Base-by-base conservation (phyloP, 2,888 invertebrate genomes). In the Bibio marci region DNA sequence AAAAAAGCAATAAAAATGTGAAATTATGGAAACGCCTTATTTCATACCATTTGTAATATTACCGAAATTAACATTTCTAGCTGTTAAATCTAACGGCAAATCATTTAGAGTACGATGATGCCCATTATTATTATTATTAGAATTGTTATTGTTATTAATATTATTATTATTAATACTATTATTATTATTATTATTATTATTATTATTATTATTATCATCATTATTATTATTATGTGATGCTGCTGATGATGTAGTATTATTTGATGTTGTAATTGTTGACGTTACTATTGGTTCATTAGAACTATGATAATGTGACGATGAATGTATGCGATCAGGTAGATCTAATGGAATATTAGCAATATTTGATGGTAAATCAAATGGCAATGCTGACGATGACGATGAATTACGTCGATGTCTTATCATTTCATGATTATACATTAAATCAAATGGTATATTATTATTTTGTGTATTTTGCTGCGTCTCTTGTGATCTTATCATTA, bases 351-450 rank as follows among this genome's bases (percentile, higher is more conserved):
- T 39, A 22, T 22, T 22, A 4, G 22, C 4, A 14, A 30, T 30
- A 30, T 4, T 30, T n/a, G 30, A 30, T 8, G 43, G 43, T 32
- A 44, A 39, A 42, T 44, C 44, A 13, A 44, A 35, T 19, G 43
- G 44, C 12, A 44, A 37, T 28, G 19, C 30, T 30, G 15, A 4
- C 8, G 4, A 35, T 31, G 39, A 30, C n/a, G 41, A 39, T 11
- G 38, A 30, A 30, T 30, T 36, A 11, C 39, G 33, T 18, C 17
- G n/a, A 12, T 25, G 17, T 10, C 22, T 18, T 3, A 27, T 37
- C 12, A n/a, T 5, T 12, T n/a, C 28, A 13, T 11, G 34, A 32
- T 41, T 41, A 25, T 30, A 44, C 18, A 43, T 38, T 37, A 44
- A 34, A 17, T 44, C 44, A 36, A 39, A 44, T n/a, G 44, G 38